phyloP scores from a whole-genome alignment of 2,113 vertebrate species.

The Laterallus jamaicensis region DNA sequence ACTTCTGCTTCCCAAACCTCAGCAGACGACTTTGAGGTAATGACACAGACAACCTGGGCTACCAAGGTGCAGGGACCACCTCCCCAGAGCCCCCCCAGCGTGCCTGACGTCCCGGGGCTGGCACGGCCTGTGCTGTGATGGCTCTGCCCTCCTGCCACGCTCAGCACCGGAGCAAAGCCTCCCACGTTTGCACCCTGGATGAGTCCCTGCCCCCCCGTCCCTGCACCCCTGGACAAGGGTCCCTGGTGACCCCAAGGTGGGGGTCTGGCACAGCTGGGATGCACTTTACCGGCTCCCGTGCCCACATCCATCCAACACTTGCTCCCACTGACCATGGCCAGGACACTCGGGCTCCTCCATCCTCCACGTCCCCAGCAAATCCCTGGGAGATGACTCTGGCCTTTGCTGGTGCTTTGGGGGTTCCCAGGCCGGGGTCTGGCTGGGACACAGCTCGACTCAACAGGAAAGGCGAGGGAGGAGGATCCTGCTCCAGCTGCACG shows the following conservation, averaged over 20 bases:
- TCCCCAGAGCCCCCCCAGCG: not conserved
- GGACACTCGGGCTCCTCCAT: not conserved
- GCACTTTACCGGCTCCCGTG: fast-evolving
- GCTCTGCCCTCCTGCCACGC: not conserved
- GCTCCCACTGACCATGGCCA: fast-evolving
- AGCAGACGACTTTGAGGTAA: not conserved
- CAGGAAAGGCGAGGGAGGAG: constrained; percentile 30
- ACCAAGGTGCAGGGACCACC: not conserved
- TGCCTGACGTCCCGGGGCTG: not conserved
- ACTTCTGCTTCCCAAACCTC: not conserved
- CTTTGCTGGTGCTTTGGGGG: not conserved
- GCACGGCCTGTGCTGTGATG: not conserved
- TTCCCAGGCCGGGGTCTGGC: no score
- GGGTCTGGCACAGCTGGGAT: not conserved
- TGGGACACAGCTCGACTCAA: no score
- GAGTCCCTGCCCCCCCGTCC: not conserved
- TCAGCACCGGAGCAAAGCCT: not conserved
- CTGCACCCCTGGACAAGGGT: fast-evolving
- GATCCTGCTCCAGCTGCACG: constrained; percentile 44
- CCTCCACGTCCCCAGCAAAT: not conserved
- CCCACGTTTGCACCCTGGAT: fast-evolving
- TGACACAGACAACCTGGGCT: not conserved
- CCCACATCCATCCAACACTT: fast-evolving
- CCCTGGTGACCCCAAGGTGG: not conserved
- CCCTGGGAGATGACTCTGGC: fast-evolving